Evolutionary conservation across 2,797 vertebrate species (phyloP).

Genomic region (Mus caroli): DNA sequence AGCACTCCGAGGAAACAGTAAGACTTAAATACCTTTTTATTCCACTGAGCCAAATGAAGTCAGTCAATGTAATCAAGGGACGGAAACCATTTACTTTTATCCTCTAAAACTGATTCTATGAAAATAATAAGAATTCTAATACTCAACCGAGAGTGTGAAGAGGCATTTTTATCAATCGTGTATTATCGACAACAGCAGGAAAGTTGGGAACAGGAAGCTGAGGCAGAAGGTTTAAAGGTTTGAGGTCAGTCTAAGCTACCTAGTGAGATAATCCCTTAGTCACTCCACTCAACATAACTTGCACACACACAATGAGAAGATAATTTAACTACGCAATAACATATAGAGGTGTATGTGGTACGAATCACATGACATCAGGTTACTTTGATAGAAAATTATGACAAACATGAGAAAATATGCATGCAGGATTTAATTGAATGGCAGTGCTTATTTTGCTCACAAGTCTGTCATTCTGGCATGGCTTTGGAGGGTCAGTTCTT

Average conservation of each 20-base stretch:
- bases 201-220: background rate
- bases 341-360: background rate
- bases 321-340: background rate
- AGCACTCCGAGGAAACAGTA: background rate
- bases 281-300: background rate
- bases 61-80: background rate
- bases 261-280: background rate
- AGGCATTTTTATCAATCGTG: background rate
- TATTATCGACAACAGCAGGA: background rate
- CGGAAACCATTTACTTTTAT: background rate
- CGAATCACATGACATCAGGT: background rate
- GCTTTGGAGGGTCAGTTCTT: background rate
- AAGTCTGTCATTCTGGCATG: background rate
- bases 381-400: slow-evolving; percentile 4
- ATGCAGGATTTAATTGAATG: background rate
- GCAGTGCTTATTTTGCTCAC: background rate
- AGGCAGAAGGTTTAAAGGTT: background rate
- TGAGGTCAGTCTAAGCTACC: background rate
- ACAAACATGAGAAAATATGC: background rate
- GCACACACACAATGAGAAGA: background rate
- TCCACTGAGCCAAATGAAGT: background rate
- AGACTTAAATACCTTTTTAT: background rate
- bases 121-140: slow-evolving; percentile 36
- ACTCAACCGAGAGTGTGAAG: background rate
- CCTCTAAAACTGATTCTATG: background rate